Evolutionary conservation across 2,888 invertebrate genomes (phyloP), one percentile per base, ranked within the genome.

Genomic region (Caenorhabditis becei): DNA sequence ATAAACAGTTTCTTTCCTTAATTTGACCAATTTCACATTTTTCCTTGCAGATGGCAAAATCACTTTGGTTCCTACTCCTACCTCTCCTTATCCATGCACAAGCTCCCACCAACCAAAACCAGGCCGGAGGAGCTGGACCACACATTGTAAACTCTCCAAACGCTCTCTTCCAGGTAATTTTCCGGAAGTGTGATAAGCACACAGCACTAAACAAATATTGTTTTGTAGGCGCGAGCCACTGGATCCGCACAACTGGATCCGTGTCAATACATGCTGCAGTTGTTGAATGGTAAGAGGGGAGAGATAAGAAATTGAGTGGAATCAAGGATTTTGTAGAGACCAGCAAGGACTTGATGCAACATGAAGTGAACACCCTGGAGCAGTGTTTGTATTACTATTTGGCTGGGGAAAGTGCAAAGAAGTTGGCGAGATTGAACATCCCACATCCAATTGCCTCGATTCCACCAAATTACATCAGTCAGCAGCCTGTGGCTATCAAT

Each of bases 351-450:
- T 59, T 83, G 61, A 77, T 80, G 79, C 77, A 80, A 35, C 90
- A 90, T 84, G 88, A 90, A 62, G 89, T 85, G 61, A 88, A 85
- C 69, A 85, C 90, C 1, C 80, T 89, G 58, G 90, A 90, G 70
- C 89, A 91, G 49, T 91, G 91, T 59, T 77, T 91, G 16, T 91
- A 91, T 80, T 91, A 91, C 62, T 89, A 82, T 61, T 59, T 91
- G 59, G 90, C 91, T 26, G 90, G 89, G 28, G 86, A 88, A 59
- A 87, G 85, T 35, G 84, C 83, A 5, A 86, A 86, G 69, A 79
- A 81, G 54, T 72, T 86, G 75, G 71, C 66, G 11, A 82, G 86
- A 81, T 67, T 86, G 16, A 84, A 86, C 59, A 83, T 87, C 23
- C 81, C 88, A 8, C 91, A 91, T 24, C 86, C 91, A 26, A 89